Conservation (phyloP, 2,888 invertebrate genomes). For the Synanthedon tipuliformis region DNA sequence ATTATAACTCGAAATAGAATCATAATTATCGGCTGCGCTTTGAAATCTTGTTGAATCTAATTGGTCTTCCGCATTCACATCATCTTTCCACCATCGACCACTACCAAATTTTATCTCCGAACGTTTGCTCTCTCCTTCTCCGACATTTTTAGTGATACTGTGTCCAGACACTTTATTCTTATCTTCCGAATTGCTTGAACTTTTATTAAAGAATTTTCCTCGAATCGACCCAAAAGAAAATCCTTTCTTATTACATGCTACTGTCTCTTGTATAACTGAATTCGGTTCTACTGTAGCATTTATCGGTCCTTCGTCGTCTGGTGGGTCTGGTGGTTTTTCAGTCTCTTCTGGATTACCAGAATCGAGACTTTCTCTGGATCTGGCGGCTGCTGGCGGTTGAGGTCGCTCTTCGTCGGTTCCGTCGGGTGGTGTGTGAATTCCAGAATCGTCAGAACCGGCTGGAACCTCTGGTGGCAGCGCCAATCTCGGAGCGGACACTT, state of each 20-base stretch:
- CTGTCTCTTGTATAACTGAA: slow-evolving; percentile 17
- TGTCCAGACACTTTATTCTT: too few relatives aligned
- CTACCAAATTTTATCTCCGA: too few relatives aligned
- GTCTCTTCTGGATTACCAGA: slow-evolving; percentile 75
- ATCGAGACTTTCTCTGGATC: slow-evolving; percentile 81
- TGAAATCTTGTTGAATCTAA: too few relatives aligned
- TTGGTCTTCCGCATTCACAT: too few relatives aligned
- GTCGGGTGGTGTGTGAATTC: slow-evolving; percentile 69
- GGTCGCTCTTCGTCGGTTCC: slow-evolving; percentile 65
- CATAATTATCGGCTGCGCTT: too few relatives aligned
- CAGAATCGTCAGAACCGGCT: slow-evolving; percentile 83
- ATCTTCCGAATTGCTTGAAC: too few relatives aligned
- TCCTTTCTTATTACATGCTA: slow-evolving; percentile 26
- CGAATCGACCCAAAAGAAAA: slow-evolving; percentile 28
- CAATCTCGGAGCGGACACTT: slow-evolving; percentile 69
- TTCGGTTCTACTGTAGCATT: too few relatives aligned
- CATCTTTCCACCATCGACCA: too few relatives aligned
- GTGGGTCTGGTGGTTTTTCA: slow-evolving; percentile 61
- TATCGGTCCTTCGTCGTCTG: slow-evolving; percentile 21
- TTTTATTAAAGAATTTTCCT: slow-evolving; percentile 6
- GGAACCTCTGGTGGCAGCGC: slow-evolving; percentile 60
- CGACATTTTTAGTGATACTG: too few relatives aligned
- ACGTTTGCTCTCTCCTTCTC: too few relatives aligned
- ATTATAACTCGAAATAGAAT: too few relatives aligned
- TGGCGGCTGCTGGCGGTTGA: slow-evolving; percentile 57